Evolutionary conservation across 2,888 invertebrate genomes (phyloP).

Genomic region (Acrobeloides nanus): DNA sequence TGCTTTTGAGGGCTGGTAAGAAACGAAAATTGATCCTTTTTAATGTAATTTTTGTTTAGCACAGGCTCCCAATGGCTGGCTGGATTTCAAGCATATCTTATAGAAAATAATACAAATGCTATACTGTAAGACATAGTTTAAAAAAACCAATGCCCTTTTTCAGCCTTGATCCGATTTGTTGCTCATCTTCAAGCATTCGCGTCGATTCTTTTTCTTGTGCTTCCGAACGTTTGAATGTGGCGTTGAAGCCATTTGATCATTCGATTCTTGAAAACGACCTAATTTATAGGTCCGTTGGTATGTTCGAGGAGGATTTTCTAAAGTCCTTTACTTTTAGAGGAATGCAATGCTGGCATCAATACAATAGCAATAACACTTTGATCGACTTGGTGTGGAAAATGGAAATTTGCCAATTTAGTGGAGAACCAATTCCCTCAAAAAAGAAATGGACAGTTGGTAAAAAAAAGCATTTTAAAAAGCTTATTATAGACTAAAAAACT

Average conservation of each 20-base stretch:
- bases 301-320: constrained; percentile 1
- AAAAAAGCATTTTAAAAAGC: too few relatives aligned
- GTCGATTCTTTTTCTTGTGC: constrained; percentile 42
- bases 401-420: constrained; percentile 44
- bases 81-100: constrained; percentile 44
- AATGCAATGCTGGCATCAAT: constrained; percentile 52
- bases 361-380: constrained; percentile 36
- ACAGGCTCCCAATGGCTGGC: constrained; percentile 45
- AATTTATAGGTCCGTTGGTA: constrained; percentile 19
- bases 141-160: constrained; percentile 1
- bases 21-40: too few relatives aligned
- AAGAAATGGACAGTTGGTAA: too few relatives aligned
- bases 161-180: constrained; percentile 50
- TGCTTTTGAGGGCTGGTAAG: constrained; percentile 38
- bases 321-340: constrained; percentile 24
- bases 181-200: constrained; percentile 37
- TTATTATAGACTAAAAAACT: too few relatives aligned
- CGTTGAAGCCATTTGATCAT: constrained; percentile 28
- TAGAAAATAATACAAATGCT: constrained; percentile 46
- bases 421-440: constrained; percentile 29
- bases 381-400: constrained; percentile 51
- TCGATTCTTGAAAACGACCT: constrained; percentile 21
- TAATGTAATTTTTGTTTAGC: too few relatives aligned
- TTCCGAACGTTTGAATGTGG: constrained; percentile 42
- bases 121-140: constrained; percentile 31